Conservation (phyloP, 1,140 invertebrate species). For the Camponotus pennsylvanicus region DNA sequence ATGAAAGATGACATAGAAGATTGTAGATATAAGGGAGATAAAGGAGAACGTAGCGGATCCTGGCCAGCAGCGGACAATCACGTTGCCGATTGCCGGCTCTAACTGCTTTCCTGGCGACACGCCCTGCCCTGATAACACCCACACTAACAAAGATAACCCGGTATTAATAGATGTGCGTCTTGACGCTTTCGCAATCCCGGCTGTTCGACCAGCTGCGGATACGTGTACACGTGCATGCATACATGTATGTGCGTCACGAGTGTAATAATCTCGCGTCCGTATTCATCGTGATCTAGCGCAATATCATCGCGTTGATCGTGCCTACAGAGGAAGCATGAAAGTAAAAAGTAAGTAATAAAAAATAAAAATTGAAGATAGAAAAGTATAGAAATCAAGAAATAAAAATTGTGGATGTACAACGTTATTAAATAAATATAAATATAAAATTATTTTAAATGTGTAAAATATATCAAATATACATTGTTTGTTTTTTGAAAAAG, state of each 20-base stretch:
- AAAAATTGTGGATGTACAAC: too few species aligned
- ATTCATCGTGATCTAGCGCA: slow-evolving; percentile 43
- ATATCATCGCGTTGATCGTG: slow-evolving; percentile 33
- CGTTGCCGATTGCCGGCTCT: slow-evolving; percentile 76
- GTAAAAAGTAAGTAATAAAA: slow-evolving; percentile 18
- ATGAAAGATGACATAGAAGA: slow-evolving; percentile 17
- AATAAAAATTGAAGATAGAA: background rate
- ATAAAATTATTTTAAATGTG: too few species aligned
- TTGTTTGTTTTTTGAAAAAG: too few species aligned
- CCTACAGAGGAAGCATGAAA: slow-evolving; percentile 30
- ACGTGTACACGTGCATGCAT: slow-evolving; percentile 16
- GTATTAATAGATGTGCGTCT: slow-evolving; percentile 84
- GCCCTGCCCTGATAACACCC: slow-evolving; percentile 85
- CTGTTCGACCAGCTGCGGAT: slow-evolving; percentile 46
- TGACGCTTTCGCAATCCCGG: slow-evolving; percentile 81
- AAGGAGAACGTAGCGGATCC: slow-evolving; percentile 73
- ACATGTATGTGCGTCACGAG: background rate
- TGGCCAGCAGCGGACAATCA: slow-evolving; percentile 79
- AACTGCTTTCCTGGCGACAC: slow-evolving; percentile 81
- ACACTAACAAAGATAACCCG: slow-evolving; percentile 82
- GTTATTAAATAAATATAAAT: too few species aligned
- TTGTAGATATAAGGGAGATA: slow-evolving; percentile 13
- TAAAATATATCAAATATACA: background rate
- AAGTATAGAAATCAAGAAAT: too few species aligned
- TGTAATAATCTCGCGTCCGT: slow-evolving; percentile 60